These are phyloP conservation scores for Caenorhabditis remanei DNA, from an alignment of 1,140 invertebrate genomes.

Conservation along the genomic window DNA sequence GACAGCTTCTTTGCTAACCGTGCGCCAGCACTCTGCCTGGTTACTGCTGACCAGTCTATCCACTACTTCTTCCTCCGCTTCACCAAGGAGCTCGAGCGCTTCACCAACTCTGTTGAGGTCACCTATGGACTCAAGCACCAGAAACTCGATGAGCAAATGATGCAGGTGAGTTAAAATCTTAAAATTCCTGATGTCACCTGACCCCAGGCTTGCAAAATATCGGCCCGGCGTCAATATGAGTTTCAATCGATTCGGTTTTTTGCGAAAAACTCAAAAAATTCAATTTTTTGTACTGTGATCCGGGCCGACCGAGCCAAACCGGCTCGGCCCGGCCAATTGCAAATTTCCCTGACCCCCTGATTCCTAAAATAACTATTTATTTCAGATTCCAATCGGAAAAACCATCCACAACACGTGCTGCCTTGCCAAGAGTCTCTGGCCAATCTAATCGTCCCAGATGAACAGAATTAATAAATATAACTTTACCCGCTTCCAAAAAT, in stretches of 20 bases:
- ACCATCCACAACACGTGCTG: constrained; percentile 9
- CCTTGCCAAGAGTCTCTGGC: not conserved
- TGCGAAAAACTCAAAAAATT: too few relatives aligned
- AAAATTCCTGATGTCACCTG: not conserved
- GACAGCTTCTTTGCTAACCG: constrained; percentile 20
- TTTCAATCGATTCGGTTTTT: too few relatives aligned
- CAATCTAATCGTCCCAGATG: not conserved
- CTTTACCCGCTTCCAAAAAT: not conserved
- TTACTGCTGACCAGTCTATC: not conserved
- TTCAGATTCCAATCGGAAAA: constrained; percentile 1
- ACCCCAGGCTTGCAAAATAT: too few relatives aligned
- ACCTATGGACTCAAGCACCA: not conserved
- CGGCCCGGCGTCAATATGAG: too few relatives aligned
- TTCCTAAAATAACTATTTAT: not conserved
- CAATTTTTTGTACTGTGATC: too few relatives aligned
- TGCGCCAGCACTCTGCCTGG: not conserved
- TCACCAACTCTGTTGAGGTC: not conserved
- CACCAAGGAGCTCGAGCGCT: not conserved
- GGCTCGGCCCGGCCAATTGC: too few relatives aligned
- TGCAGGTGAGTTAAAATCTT: not conserved
- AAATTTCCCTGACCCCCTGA: too few relatives aligned
- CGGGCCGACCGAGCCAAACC: too few relatives aligned
- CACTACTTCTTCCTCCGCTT: constrained; percentile 25
- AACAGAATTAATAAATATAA: not conserved
- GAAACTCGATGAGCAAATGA: not conserved